Evolutionary conservation across 2,888 invertebrate genomes (phyloP), one percentile per base, ranked within the genome.

Genomic region (Philhelius pedissequus): DNA sequence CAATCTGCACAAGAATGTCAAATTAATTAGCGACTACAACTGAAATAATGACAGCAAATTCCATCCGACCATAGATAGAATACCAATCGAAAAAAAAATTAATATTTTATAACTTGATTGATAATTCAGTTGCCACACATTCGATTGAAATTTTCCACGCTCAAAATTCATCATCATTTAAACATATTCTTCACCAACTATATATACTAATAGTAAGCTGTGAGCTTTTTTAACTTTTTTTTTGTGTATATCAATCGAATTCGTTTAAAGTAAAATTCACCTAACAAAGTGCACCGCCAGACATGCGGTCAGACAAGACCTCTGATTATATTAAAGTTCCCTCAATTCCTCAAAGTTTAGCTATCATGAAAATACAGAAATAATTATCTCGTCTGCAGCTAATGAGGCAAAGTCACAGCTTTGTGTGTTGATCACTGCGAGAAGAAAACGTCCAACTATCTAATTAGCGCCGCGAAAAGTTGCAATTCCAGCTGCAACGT

Each of bases 91-190:
- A 18, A 38, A 15, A 52, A 50, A 43, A 9, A 83, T 70, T 60
- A 75, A 83, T 74, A 78, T 83, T 83, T 83, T 74, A 83, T 75
- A 83, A 79, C 83, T 79, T 58, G 50, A 83, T 83, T 83, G 27
- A 69, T 7, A 58, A 79, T 83, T 74, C 83, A 83, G 74, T 83
- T 83, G 74, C 79, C 74, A 75, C 83, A 79, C 83, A 70, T 70
- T 52, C 66, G 50, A 58, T 60, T 79, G 79, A 74, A 66, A 75
- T 75, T 83, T 75, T 83, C 83, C 74, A 79, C 83, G 70, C 66
- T 83, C 74, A 52, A 79, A 83, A 83, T 83, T 74, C 74, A 75
- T 79, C 73, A 74, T 66, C 83, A 83, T 74, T 79, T 78, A n/a
- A n/a, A n/a, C n/a, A 74, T 45, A 32, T 50, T 27, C 64, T 30